Evolutionary conservation across 2,797 vertebrate genomes (phyloP).

Genomic region (Sebastes kiyomatsui): DNA sequence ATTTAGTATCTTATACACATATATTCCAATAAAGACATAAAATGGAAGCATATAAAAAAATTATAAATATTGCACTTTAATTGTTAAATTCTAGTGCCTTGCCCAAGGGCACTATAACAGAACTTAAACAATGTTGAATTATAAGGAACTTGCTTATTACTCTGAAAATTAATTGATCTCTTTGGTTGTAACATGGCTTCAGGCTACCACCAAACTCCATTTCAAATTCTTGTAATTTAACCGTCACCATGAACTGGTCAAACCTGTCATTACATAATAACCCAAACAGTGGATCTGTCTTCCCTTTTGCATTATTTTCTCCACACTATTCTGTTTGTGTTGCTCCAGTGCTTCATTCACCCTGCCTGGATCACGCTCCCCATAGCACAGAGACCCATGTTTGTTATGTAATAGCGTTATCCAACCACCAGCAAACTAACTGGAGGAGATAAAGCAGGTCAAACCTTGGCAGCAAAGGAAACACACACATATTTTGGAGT

Average conservation of each 20-base stretch:
- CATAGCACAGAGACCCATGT: slow-evolving; percentile 28
- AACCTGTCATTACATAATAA: slow-evolving; percentile 13
- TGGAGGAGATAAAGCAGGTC: slow-evolving; percentile 65
- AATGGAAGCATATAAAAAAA: no score
- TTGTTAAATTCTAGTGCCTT: not conserved
- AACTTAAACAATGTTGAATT: no score
- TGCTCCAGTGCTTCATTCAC: slow-evolving; percentile 56
- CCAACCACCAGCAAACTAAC: slow-evolving; percentile 50
- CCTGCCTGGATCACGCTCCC: slow-evolving; percentile 43
- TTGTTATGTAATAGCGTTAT: slow-evolving; percentile 73
- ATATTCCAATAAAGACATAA: not conserved
- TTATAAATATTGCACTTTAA: no score
- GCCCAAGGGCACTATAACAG: not conserved
- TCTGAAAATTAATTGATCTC: no score
- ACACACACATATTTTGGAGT: not conserved
- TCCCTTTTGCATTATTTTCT: not conserved
- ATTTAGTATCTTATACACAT: not conserved
- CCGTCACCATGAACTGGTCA: not conserved
- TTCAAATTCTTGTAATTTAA: not conserved
- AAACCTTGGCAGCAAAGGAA: slow-evolving; percentile 26
- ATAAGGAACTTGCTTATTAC: no score
- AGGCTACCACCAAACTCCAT: no score
- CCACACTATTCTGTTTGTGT: not conserved
- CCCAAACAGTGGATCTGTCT: not conserved
- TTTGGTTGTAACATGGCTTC: no score